These are phyloP conservation scores for Chrysodeixis includens DNA, from an alignment of 2,888 invertebrate genomes.

Conservation along the genomic window DNA sequence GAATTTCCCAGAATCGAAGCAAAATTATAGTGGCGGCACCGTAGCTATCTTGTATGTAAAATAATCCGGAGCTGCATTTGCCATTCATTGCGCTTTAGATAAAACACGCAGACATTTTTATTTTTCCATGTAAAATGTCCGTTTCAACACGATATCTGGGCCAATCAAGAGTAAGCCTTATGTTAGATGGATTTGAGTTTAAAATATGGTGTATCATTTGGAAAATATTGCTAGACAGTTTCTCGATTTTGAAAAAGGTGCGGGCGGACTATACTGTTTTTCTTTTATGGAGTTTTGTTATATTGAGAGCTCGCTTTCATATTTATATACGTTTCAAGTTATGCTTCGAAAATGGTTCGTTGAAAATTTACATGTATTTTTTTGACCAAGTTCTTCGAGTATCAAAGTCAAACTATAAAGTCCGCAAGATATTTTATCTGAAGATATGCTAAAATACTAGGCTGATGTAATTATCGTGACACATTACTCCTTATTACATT, in stretches of 20 bases:
- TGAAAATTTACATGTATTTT: no score
- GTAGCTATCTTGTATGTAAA: constrained; percentile 63
- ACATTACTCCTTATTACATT: no score
- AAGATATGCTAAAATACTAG: no score
- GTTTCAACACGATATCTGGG: constrained; percentile 53
- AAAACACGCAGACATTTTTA: constrained; percentile 69
- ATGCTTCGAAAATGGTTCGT: constrained; percentile 2
- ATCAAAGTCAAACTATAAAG: no score
- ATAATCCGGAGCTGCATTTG: constrained; percentile 69
- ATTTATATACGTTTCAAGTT: constrained; percentile 28
- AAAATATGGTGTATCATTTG: constrained; percentile 37
- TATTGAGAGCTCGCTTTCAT: constrained; percentile 23
- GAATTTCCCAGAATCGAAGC: constrained; percentile 49
- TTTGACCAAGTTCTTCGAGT: no score
- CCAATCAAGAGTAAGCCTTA: constrained; percentile 48
- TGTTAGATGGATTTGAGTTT: constrained; percentile 27
- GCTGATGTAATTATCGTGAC: no score
- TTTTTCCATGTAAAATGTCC: constrained; percentile 67
- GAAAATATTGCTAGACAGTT: constrained; percentile 63
- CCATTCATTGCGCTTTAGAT: constrained; percentile 74
- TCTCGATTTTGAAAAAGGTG: constrained; percentile 58
- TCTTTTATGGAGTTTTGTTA: constrained; percentile 27
- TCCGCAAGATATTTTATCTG: no score
- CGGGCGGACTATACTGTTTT: constrained; percentile 51
- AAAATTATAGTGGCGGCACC: constrained; percentile 42